Evolutionary conservation across 1,140 invertebrate genomes (phyloP).

Genomic region (Pachypsylla venusta): DNA sequence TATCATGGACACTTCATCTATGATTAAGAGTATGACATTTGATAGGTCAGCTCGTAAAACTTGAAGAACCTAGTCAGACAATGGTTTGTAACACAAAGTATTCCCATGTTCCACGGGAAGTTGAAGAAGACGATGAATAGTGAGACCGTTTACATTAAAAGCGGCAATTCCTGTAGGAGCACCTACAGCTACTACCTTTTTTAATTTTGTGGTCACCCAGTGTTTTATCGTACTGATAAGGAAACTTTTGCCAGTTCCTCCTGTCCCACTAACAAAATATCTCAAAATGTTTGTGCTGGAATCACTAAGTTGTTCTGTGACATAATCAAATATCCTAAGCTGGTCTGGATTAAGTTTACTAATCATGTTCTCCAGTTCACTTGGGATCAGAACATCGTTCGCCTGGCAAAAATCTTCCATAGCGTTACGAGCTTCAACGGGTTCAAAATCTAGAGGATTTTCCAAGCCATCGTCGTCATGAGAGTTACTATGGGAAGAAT

Average conservation of each 20-base stretch:
- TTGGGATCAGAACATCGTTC: background rate
- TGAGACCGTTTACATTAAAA: constrained; percentile 25
- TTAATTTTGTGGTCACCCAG: constrained; percentile 18
- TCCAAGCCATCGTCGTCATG: constrained; percentile 3
- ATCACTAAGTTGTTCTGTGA: background rate
- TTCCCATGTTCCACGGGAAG: constrained; percentile 23
- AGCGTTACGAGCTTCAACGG: constrained; percentile 9
- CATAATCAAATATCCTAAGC: background rate
- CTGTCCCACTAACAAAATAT: constrained; percentile 17
- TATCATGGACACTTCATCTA: constrained; percentile 29
- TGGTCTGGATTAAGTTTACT: background rate
- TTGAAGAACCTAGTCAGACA: constrained; percentile 24
- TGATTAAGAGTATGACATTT: constrained; percentile 26
- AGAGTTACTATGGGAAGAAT: too few species aligned
- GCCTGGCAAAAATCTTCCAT: constrained; percentile 6
- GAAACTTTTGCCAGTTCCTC: constrained; percentile 24
- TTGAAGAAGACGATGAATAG: constrained; percentile 20
- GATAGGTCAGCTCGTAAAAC: constrained; percentile 21
- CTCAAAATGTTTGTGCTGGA: constrained; percentile 1
- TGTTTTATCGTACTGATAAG: constrained; percentile 19
- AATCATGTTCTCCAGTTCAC: background rate
- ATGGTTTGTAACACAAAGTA: constrained; percentile 20
- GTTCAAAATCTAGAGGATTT: constrained; percentile 7
- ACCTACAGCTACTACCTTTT: constrained; percentile 22
- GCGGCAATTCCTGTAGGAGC: constrained; percentile 26